Evolutionary conservation across 2,797 vertebrate genomes (phyloP).

Genomic region (Cephalopachus bancanus): DNA sequence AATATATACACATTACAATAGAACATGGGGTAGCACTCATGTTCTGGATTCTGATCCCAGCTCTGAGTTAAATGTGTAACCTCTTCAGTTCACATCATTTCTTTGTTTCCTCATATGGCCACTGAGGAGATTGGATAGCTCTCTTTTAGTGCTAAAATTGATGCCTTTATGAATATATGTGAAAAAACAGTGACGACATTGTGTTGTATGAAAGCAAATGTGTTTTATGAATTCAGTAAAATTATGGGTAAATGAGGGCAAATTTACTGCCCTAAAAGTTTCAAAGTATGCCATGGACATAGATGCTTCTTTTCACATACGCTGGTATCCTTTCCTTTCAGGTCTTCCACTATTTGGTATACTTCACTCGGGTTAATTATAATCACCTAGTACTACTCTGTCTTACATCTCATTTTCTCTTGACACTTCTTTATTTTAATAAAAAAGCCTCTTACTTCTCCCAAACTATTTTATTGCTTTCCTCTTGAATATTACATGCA

Average conservation of each 20-base stretch:
- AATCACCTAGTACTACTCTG: neutral
- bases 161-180: neutral
- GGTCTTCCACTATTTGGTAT: neutral
- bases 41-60: neutral
- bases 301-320: neutral
- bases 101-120: conserved; percentile 24
- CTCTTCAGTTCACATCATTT: neutral
- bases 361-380: neutral
- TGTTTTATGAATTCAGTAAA: neutral
- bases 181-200: neutral
- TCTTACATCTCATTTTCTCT: conserved; percentile 6
- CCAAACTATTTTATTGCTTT: conserved; percentile 52
- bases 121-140: conserved; percentile 25
- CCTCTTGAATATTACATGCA: conserved; percentile 48
- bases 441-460: conserved; percentile 4
- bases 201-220: neutral
- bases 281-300: conserved; percentile 35
- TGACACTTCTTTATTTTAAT: conserved; percentile 44
- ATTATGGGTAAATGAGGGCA: conserved; percentile 12
- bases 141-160: conserved; percentile 24
- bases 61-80: neutral
- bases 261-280: conserved; percentile 31
- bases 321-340: neutral
- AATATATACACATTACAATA: neutral
- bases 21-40: neutral